A percentile compares a stretch with the other conserved stretches of the same genome.
Conservation (phyloP, 2,888 invertebrate genomes). For the Pseudolycoriella hygida region DNA sequence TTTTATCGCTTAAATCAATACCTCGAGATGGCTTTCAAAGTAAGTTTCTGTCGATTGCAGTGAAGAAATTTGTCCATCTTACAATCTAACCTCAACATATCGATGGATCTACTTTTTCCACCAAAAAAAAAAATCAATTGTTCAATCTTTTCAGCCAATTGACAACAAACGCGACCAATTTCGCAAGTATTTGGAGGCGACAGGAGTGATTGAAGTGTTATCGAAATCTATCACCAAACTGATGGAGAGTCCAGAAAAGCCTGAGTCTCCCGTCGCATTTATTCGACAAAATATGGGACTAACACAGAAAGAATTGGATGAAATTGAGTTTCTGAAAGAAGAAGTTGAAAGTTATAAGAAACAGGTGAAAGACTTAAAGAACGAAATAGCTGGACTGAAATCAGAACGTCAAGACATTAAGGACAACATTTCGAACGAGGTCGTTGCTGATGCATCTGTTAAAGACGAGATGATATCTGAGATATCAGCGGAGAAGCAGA, state of each 20-base stretch:
- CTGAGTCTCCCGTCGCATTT: slow-evolving; percentile 25
- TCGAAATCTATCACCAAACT: slow-evolving; percentile 25
- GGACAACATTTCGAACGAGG: too few species aligned
- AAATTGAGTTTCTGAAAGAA: slow-evolving; percentile 19
- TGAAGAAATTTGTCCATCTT: too few species aligned
- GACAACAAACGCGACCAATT: slow-evolving; percentile 28
- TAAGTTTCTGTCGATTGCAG: too few species aligned
- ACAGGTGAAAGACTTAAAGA: slow-evolving; percentile 15
- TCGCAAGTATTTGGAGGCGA: slow-evolving; percentile 25
- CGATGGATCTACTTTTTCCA: too few species aligned
- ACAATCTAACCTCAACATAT: too few species aligned
- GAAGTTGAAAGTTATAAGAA: slow-evolving; percentile 19
- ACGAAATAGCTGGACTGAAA: slow-evolving; percentile 6
- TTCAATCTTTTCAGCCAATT: slow-evolving; percentile 22
- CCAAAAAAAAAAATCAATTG: too few species aligned
- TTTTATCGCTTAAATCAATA: too few species aligned
- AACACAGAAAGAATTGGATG: slow-evolving; percentile 19
- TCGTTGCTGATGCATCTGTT: too few species aligned
- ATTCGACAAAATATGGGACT: slow-evolving; percentile 22
- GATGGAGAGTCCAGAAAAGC: slow-evolving; percentile 18
- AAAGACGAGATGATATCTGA: too few species aligned
- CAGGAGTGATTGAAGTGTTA: slow-evolving; percentile 24
- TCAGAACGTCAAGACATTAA: too few species aligned
- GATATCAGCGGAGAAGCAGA: too few species aligned
- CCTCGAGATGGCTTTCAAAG: too few species aligned